These are phyloP conservation scores for Pteromalus puparum DNA, from an alignment of 1,140 invertebrate species.

Conservation along the genomic window DNA sequence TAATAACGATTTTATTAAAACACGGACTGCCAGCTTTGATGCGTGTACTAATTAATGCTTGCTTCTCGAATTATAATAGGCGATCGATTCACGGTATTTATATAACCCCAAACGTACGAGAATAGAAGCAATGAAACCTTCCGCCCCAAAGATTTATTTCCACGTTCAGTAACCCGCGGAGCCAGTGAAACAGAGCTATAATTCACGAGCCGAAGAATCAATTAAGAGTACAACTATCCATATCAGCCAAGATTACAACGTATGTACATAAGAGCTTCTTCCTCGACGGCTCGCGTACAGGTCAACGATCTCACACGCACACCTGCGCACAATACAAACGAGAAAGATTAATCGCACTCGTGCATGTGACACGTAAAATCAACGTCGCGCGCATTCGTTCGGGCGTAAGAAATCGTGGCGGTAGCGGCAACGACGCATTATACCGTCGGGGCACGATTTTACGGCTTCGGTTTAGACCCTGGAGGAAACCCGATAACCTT, in stretches of 20 bases:
- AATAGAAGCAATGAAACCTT: no score
- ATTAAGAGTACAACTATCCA: not conserved
- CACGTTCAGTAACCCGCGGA: no score
- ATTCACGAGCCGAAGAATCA: not conserved
- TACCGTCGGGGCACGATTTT: conserved; percentile 50
- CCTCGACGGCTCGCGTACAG: not conserved
- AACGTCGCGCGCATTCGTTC: not conserved
- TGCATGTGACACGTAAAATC: conserved; percentile 29
- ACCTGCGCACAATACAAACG: not conserved
- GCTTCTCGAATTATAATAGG: no score
- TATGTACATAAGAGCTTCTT: not conserved
- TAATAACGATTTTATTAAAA: no score
- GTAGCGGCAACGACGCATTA: not conserved
- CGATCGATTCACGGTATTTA: no score
- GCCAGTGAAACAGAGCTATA: not conserved
- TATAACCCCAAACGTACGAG: no score
- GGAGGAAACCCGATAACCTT: conserved; percentile 66
- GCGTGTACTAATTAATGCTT: no score
- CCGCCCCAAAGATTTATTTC: no score
- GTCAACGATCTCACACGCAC: not conserved
- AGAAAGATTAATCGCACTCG: conserved; percentile 14
- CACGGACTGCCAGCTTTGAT: no score
- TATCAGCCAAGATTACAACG: not conserved
- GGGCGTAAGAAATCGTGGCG: conserved; percentile 12
- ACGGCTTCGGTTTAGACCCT: conserved; percentile 66